Evolutionary conservation across 2,888 invertebrate genomes (phyloP).

Genomic region (Altica lythri): DNA sequence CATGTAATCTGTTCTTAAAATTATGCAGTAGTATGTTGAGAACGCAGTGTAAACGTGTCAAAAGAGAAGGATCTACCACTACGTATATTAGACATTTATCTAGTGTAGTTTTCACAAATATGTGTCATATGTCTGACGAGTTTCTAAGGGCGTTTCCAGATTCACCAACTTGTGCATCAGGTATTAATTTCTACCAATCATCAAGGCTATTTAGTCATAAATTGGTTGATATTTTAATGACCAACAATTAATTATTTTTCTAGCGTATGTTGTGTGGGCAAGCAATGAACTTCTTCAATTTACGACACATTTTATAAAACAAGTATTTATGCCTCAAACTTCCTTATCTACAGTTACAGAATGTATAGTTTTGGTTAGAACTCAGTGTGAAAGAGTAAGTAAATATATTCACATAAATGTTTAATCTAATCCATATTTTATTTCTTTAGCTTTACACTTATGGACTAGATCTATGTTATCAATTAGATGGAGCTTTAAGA

Average conservation of each 20-base stretch:
- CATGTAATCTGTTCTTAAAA: constrained; percentile 80
- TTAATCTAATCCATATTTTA: not conserved
- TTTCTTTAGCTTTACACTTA: constrained; percentile 60
- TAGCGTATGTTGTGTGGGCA: constrained; percentile 89
- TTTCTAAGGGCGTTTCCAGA: constrained; percentile 82
- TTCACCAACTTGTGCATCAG: constrained; percentile 73
- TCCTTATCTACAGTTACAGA: constrained; percentile 82
- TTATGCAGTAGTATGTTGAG: constrained; percentile 82
- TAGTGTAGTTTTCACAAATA: constrained; percentile 81
- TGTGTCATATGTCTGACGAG: constrained; percentile 66
- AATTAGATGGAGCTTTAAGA: constrained; percentile 83
- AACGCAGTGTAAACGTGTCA: constrained; percentile 79
- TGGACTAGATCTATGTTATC: constrained; percentile 91
- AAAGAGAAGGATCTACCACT: constrained; percentile 78
- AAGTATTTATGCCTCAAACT: constrained; percentile 89
- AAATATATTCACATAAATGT: no score
- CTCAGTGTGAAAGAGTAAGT: constrained; percentile 67
- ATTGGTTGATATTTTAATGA: no score
- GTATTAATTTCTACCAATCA: no score
- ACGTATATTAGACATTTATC: constrained; percentile 81
- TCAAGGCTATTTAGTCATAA: not conserved
- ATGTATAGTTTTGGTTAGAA: constrained; percentile 80
- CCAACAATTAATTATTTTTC: constrained; percentile 36
- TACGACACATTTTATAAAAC: constrained; percentile 80
- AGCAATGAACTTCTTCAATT: constrained; percentile 80